These are phyloP conservation scores for Gari tellinella DNA, from an alignment of 2,888 invertebrate genomes.

Conservation along the genomic window DNA sequence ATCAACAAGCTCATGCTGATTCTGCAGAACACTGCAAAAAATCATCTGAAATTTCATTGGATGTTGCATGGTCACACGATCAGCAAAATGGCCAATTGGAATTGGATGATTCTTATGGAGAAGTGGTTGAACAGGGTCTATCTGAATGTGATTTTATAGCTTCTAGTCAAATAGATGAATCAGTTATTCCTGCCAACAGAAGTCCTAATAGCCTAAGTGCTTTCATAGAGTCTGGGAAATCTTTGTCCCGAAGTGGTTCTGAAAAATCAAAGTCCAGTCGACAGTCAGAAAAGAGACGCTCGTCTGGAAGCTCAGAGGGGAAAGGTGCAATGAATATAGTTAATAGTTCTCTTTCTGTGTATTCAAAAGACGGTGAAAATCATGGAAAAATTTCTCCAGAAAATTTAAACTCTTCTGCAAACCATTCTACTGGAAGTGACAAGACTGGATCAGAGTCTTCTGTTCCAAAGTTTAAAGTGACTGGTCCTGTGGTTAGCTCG, in stretches of 20 bases:
- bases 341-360: no score
- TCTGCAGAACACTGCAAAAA: no score
- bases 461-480: no score
- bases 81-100: neutral
- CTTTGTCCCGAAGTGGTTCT: conserved; percentile 9
- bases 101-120: neutral
- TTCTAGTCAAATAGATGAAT: no score
- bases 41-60: no score
- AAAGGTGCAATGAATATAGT: conserved; percentile 19
- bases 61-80: no score
- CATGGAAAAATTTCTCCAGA: conserved; percentile 1
- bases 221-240: neutral
- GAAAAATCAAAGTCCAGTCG: conserved; percentile 10
- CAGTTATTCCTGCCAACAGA: no score
- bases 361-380: no score
- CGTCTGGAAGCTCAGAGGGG: conserved; percentile 10
- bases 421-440: conserved; percentile 16
- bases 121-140: neutral
- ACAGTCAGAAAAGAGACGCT: neutral
- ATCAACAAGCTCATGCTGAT: neutral
- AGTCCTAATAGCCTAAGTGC: no score
- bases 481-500: no score
- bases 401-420: conserved; percentile 6
- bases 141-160: no score
- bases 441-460: conserved; percentile 4